Percentiles rank a stretch among this genome's conserved stretches.
These are phyloP conservation scores for Pyrrhosoma nymphula DNA, from an alignment of 2,888 invertebrate genomes.

Conservation along the genomic window DNA sequence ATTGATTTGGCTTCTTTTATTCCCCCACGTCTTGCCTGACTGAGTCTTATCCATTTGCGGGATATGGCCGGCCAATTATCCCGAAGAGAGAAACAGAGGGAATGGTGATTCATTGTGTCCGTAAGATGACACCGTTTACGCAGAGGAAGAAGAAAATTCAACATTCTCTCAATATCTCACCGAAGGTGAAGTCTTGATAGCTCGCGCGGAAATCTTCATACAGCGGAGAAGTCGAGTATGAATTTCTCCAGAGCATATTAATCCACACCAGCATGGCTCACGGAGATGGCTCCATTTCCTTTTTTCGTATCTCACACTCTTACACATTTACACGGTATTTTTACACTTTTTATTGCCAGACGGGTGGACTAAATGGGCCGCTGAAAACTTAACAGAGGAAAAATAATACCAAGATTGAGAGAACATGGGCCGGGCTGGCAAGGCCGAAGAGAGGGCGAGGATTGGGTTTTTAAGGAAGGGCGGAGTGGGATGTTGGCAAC, in stretches of 20 bases:
- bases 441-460: not conserved
- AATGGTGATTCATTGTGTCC: too few species aligned
- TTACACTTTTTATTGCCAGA: not conserved
- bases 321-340: too few species aligned
- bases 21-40: too few species aligned
- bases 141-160: too few species aligned
- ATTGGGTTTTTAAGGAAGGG: too few species aligned
- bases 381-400: slow-evolving; percentile 29
- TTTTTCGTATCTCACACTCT: not conserved
- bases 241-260: not conserved
- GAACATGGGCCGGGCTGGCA: not conserved
- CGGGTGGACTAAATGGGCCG: slow-evolving; percentile 46
- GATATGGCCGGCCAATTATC: too few species aligned
- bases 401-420: not conserved
- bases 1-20: too few species aligned
- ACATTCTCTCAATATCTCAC: too few species aligned
- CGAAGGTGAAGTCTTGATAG: too few species aligned
- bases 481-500: not conserved
- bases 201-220: not conserved
- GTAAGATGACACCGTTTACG: too few species aligned
- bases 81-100: too few species aligned
- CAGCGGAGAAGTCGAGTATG: not conserved
- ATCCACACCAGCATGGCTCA: not conserved
- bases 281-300: not conserved
- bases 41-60: too few species aligned